phyloP scores from a whole-genome alignment of 2,888 invertebrate species.

The Penaeus monodon region DNA sequence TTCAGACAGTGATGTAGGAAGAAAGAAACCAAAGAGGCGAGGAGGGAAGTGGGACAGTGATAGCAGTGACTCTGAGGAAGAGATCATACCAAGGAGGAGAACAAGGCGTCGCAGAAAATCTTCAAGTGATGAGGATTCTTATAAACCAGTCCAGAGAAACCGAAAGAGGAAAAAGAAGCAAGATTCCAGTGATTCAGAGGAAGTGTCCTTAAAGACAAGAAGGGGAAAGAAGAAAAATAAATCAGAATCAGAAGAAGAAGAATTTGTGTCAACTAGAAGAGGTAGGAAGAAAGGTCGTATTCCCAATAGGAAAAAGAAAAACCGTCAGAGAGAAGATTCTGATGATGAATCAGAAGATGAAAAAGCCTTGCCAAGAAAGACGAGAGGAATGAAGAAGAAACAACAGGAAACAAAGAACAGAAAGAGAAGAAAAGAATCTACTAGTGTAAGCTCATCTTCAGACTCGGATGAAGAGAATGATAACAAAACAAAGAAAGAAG shows the following conservation, averaged over 20 bases:
- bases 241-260: slow-evolving; percentile 38
- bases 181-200: slow-evolving; percentile 53
- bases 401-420: slow-evolving; percentile 28
- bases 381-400: slow-evolving; percentile 51
- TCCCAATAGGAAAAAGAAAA: slow-evolving; percentile 33
- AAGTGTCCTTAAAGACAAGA: slow-evolving; percentile 30
- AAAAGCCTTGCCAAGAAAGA: slow-evolving; percentile 36
- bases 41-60: slow-evolving; percentile 52
- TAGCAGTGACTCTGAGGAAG: slow-evolving; percentile 51
- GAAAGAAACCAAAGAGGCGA: slow-evolving; percentile 14
- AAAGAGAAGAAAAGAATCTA: slow-evolving; percentile 24
- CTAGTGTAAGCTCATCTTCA: slow-evolving; percentile 48
- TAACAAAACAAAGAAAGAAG: slow-evolving; percentile 13
- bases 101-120: slow-evolving; percentile 39
- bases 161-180: slow-evolving; percentile 53
- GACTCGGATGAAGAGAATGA: slow-evolving; percentile 45
- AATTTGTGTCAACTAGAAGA: slow-evolving; percentile 25
- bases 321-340: slow-evolving; percentile 34
- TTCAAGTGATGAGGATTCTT: slow-evolving; percentile 47
- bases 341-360: slow-evolving; percentile 31
- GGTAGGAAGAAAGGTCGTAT: slow-evolving; percentile 38
- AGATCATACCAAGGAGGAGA: slow-evolving; percentile 40
- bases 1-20: not conserved
- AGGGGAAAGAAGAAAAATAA: slow-evolving; percentile 32
- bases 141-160: slow-evolving; percentile 19